Evolutionary conservation across 1,140 invertebrate species (phyloP).

Genomic region (Leptinotarsa undecemlineata): DNA sequence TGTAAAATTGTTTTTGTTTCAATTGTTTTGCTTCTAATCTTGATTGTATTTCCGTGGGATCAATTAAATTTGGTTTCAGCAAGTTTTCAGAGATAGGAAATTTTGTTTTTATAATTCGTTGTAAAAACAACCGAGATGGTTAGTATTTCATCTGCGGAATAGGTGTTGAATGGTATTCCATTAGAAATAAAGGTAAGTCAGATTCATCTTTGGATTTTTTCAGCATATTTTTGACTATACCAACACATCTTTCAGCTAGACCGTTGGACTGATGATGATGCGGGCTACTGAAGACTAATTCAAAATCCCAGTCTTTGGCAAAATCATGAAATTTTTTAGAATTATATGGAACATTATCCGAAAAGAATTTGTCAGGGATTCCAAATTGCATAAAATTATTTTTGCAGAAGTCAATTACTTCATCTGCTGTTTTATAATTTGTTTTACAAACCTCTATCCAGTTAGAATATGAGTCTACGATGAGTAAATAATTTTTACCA

Average conservation of each 20-base stretch:
- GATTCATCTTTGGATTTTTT: constrained; percentile 9
- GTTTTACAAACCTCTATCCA: not conserved
- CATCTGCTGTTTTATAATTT: constrained; percentile 7
- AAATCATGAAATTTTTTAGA: constrained; percentile 9
- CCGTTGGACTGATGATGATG: not conserved
- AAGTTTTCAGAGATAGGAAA: not conserved
- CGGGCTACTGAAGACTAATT: constrained; percentile 16
- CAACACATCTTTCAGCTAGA: constrained; percentile 11
- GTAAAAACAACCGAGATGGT: not conserved
- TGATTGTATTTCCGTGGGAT: no score
- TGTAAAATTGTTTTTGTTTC: constrained; percentile 13
- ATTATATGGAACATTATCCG: constrained; percentile 1
- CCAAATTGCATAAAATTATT: constrained; percentile 15
- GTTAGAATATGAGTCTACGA: not conserved
- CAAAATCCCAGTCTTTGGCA: constrained; percentile 14
- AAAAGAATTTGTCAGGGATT: constrained; percentile 16
- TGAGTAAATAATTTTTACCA: constrained; percentile 9
- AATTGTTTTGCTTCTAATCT: not conserved
- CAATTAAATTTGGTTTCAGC: not conserved
- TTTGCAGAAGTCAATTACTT: not conserved
- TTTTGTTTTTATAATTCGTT: no score
- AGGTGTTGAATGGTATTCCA: constrained; percentile 12
- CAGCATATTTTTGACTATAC: not conserved
- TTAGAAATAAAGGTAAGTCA: not conserved
- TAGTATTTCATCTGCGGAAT: not conserved